Conservation (phyloP, 2,113 vertebrate species). For the Scophthalmus maximus region DNA sequence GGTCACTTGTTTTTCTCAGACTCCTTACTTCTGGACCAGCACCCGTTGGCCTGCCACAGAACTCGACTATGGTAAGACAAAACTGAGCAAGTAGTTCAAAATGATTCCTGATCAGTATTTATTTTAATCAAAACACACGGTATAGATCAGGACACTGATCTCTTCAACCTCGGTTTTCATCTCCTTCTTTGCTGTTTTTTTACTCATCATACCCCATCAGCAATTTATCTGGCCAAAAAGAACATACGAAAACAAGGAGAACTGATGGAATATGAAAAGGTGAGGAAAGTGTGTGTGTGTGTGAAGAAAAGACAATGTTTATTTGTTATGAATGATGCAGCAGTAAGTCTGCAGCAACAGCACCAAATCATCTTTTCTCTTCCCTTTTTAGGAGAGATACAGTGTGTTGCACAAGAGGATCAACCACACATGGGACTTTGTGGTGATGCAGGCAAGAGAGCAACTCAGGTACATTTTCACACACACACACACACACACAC, state of each 20-base stretch:
- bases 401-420: constrained; percentile 91
- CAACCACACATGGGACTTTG: constrained; percentile 95
- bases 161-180: too few relatives aligned
- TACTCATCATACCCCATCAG: constrained; percentile 80
- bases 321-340: constrained; percentile 25
- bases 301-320: too few relatives aligned
- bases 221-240: constrained; percentile 95
- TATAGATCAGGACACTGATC: too few relatives aligned
- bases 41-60: constrained; percentile 91
- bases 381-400: constrained; percentile 86
- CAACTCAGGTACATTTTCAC: constrained; percentile 87
- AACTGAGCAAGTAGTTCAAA: too few relatives aligned
- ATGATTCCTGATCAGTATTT: too few relatives aligned
- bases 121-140: too few relatives aligned
- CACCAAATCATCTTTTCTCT: constrained; percentile 1
- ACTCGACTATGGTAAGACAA: constrained; percentile 91
- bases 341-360: not conserved
- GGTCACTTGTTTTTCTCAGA: constrained; percentile 74
- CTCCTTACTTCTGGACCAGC: constrained; percentile 94
- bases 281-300: constrained; percentile 55
- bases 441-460: constrained; percentile 95
- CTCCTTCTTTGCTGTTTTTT: too few relatives aligned
- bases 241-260: constrained; percentile 93
- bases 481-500: not conserved
- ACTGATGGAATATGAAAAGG: constrained; percentile 92